Evolutionary conservation across 2,888 invertebrate species (phyloP).

Genomic region (Agrilus mali): DNA sequence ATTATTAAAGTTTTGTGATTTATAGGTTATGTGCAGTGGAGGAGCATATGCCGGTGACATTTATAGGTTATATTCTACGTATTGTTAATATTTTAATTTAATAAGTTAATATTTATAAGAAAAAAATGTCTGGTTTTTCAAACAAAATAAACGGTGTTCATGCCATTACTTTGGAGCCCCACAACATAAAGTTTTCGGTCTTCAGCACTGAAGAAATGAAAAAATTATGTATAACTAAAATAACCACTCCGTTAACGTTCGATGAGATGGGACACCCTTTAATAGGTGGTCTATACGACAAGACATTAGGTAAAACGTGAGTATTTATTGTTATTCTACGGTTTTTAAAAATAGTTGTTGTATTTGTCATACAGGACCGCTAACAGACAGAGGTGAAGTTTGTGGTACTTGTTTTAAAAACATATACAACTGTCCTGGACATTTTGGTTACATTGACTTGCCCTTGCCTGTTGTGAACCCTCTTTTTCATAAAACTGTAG

Average conservation of each 20-base stretch:
- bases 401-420: constrained; percentile 71
- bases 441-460: constrained; percentile 88
- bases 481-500: constrained; percentile 65
- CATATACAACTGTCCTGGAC: constrained; percentile 68
- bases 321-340: neutral
- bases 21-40: too few species aligned
- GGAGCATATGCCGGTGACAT: too few species aligned
- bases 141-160: neutral
- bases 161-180: constrained; percentile 11
- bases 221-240: constrained; percentile 68
- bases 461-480: constrained; percentile 86
- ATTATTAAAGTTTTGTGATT: too few species aligned
- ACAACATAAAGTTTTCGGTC: constrained; percentile 14
- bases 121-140: neutral
- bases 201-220: constrained; percentile 66
- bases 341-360: neutral
- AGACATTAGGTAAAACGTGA: constrained; percentile 49
- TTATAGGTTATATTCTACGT: too few species aligned
- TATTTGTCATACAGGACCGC: constrained; percentile 35
- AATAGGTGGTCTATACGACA: constrained; percentile 84
- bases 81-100: too few species aligned
- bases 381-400: constrained; percentile 48
- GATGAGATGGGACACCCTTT: constrained; percentile 73
- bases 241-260: constrained; percentile 66
- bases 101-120: too few species aligned